These are phyloP conservation scores for Pseudocheirus occidentalis DNA, from an alignment of 2,797 vertebrate species.

Conservation along the genomic window DNA sequence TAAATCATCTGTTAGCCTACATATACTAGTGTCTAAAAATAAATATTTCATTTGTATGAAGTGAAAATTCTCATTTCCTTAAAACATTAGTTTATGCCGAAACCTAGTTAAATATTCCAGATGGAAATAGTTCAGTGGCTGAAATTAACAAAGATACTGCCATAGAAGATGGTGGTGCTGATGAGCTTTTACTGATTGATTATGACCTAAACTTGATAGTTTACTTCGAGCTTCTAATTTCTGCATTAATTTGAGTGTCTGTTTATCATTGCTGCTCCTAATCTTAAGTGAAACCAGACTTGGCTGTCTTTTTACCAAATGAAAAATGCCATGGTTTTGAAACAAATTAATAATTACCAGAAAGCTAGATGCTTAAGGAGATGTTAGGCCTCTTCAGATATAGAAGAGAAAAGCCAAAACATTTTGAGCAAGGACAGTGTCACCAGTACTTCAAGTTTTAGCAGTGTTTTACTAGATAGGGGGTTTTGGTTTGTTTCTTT, in stretches of 20 bases:
- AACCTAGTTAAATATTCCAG: neutral
- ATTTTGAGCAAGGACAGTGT: neutral
- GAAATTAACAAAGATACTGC: neutral
- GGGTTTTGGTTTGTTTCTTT: conserved; percentile 18
- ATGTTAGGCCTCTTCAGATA: neutral
- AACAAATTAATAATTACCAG: neutral
- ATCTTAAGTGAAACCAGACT: neutral
- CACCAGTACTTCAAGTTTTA: neutral
- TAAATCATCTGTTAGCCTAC: neutral
- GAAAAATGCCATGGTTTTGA: neutral
- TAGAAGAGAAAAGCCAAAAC: neutral
- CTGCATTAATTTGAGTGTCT: neutral
- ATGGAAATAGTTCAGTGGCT: neutral
- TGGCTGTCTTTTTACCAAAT: conserved; percentile 7
- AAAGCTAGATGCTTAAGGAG: neutral
- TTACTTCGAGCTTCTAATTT: neutral
- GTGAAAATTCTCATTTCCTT: neutral
- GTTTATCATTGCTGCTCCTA: neutral
- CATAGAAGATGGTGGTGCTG: neutral
- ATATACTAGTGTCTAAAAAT: neutral
- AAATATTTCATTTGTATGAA: neutral
- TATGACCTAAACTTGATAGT: neutral
- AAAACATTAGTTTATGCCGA: neutral
- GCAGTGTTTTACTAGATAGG: neutral
- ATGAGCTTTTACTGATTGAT: neutral